Evolutionary conservation across 2,888 invertebrate species (phyloP).

Genomic region (Drosophila quinaria): DNA sequence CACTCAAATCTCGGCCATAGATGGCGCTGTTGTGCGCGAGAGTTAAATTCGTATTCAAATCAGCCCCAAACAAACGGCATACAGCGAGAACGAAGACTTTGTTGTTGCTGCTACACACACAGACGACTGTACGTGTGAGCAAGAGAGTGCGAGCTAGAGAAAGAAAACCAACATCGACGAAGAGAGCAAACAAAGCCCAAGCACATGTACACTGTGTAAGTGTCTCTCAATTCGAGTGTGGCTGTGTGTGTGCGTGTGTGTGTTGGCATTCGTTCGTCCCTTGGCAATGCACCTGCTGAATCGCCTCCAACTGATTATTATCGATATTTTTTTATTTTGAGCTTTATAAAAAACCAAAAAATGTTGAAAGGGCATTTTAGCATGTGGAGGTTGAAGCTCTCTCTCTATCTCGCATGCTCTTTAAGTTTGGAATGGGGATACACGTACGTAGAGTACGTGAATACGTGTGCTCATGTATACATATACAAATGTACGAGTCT

Average conservation of each 20-base stretch:
- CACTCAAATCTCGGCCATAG: constrained; percentile 77
- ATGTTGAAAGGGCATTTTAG: not conserved
- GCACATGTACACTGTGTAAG: constrained; percentile 54
- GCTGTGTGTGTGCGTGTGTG: constrained; percentile 20
- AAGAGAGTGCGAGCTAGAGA: constrained; percentile 20
- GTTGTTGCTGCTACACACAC: constrained; percentile 26
- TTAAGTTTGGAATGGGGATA: constrained; percentile 27
- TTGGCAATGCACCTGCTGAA: constrained; percentile 32
- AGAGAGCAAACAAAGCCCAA: constrained; percentile 33
- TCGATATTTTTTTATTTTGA: constrained; percentile 21
- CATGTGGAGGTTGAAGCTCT: constrained; percentile 6
- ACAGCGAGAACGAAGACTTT: constrained; percentile 31
- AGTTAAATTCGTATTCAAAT: constrained; percentile 69
- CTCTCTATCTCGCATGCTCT: constrained; percentile 32
- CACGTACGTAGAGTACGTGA: constrained; percentile 29
- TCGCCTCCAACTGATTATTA: constrained; percentile 23
- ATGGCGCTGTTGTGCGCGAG: constrained; percentile 75
- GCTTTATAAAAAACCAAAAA: not conserved
- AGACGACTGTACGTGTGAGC: constrained; percentile 22
- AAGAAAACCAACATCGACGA: constrained; percentile 11
- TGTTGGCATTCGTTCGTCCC: constrained; percentile 2
- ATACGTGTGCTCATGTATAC: constrained; percentile 10
- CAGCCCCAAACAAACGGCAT: constrained; percentile 62
- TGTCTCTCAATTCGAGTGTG: not conserved
- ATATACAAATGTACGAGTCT: constrained; percentile 8